These are phyloP conservation scores for Diplodus sargus DNA, from an alignment of 2,797 vertebrate species.

Conservation along the genomic window DNA sequence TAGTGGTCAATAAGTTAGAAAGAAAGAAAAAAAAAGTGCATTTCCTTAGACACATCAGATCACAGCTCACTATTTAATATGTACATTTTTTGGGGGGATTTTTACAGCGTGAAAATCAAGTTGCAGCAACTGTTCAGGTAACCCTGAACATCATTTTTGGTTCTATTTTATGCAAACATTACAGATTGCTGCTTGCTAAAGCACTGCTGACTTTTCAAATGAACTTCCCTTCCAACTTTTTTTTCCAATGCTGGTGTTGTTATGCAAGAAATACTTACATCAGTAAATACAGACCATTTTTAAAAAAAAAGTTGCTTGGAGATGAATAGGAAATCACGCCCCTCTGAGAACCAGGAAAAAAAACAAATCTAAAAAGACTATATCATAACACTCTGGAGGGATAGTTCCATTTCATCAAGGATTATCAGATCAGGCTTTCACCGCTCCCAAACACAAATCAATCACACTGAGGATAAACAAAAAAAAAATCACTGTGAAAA, in stretches of 20 bases:
- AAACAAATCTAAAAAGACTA: conserved; percentile 1
- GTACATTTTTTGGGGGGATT: not conserved
- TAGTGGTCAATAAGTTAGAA: no score
- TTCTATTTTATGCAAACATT: not conserved
- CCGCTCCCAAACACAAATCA: conserved; percentile 26
- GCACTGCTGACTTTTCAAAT: not conserved
- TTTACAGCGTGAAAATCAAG: no score
- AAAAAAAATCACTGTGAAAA: conserved; percentile 30
- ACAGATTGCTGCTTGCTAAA: not conserved
- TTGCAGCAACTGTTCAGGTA: not conserved
- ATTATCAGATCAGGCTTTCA: conserved; percentile 27
- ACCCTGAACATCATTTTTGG: not conserved
- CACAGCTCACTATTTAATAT: not conserved
- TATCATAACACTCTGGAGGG: not conserved
- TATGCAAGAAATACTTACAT: not conserved
- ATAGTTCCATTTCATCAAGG: not conserved
- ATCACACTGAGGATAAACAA: conserved; percentile 8
- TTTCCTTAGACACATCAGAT: not conserved
- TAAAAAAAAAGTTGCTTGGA: conserved; percentile 10
- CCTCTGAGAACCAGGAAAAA: conserved; percentile 1
- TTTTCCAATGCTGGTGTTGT: not conserved
- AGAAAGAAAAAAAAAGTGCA: not conserved
- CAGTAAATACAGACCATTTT: not conserved
- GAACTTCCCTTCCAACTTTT: not conserved
- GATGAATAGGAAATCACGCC: not conserved